Base-by-base conservation (phyloP, 2,113 vertebrate species). In the Antechinus flavipes region DNA sequence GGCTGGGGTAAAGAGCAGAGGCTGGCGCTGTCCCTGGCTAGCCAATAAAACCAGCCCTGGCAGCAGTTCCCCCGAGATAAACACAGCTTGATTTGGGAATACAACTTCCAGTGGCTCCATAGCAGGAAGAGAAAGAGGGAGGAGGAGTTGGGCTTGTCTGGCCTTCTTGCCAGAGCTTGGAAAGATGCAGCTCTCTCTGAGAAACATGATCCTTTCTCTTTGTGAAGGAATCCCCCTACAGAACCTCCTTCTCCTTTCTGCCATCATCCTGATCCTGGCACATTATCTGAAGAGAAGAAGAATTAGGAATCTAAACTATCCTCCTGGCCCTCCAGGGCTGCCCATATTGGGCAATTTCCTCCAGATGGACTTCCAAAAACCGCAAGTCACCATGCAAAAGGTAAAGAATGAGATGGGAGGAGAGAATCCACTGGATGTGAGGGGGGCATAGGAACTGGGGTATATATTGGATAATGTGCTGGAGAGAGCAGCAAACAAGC, bases 251-350 rank as follows among this genome's bases (percentile, higher is more conserved):
- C 12, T 98, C 95, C 58, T 98, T 9, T 95, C 97, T 95, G 97
- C 98, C 93, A 26, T 10, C 0, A 35, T 97, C 76, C 97, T 99
- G 56, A 55, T 99, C 96, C 93, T 99, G 90, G 49, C 54, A 61
- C 98, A 99, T 0, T 84, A 84, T 96, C 76, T 99, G 1, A 23
- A 98, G 91, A 99, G 50, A 96, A 99, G 99, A 94, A 98, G 98
- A 95, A 97, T 47, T 47, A 47, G 91, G 24, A 98, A 98, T 84
- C 93, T 58, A 94, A 99, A 98, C 89, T 98, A 98, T 90, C 98
- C 98, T 47, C 98, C 98, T 30, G 98, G 98, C 54, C 98, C 98
- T 0, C 96, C 91, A 93, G 55, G 97, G 26, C 95, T 98, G 90
- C 98, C 98, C 93, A 96, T 98, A 0, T 30, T 98, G 61, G 98